These are phyloP conservation scores for Ivindomyrus marchei DNA, from an alignment of 2,113 vertebrate species.

Conservation along the genomic window DNA sequence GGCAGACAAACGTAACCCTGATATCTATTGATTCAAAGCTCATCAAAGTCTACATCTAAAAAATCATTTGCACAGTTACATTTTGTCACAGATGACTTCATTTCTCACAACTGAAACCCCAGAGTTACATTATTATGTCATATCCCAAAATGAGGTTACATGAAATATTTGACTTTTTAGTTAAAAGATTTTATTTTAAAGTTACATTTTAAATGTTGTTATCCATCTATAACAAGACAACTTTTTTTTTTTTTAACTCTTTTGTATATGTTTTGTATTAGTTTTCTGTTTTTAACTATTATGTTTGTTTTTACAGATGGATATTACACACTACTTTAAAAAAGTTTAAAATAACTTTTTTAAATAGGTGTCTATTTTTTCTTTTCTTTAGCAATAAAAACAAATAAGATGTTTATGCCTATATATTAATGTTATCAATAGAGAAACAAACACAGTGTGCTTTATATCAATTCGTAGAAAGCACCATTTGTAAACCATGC, in stretches of 20 bases:
- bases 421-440: neutral
- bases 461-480: neutral
- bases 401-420: neutral
- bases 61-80: neutral
- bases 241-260: neutral
- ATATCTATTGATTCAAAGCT: neutral
- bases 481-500: neutral
- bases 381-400: neutral
- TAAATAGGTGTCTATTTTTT: neutral
- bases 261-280: neutral
- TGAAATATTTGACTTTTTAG: neutral
- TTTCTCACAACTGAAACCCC: neutral
- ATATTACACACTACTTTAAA: neutral
- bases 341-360: neutral
- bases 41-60: neutral
- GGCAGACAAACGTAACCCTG: neutral
- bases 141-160: neutral
- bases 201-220: neutral
- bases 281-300: neutral
- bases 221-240: neutral
- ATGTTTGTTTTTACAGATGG: neutral
- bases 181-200: neutral
- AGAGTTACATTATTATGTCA: neutral
- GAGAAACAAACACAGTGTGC: neutral
- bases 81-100: neutral